Conservation (phyloP, 2,113 vertebrate genomes). For the Eptesicus fuscus region DNA sequence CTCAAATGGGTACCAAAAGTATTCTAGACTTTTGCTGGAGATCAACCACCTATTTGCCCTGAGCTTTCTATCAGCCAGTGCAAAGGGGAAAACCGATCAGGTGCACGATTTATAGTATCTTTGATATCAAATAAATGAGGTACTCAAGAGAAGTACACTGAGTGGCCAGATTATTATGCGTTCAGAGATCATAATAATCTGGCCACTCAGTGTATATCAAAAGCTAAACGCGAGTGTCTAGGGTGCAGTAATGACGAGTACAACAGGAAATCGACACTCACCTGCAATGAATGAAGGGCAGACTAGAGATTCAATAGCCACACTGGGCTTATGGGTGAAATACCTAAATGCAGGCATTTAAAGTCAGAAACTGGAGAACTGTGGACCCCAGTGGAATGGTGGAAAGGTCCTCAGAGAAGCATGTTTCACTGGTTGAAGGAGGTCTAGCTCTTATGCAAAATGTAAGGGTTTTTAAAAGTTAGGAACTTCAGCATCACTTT, state of each 20-base stretch:
- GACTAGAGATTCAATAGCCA: neutral
- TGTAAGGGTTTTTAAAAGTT: neutral
- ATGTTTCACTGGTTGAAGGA: neutral
- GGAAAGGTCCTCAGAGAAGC: neutral
- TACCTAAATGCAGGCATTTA: neutral
- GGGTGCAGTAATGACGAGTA: neutral
- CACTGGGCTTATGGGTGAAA: fast-evolving
- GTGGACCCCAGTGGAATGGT: fast-evolving
- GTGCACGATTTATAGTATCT: too few relatives aligned
- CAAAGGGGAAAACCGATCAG: too few relatives aligned
- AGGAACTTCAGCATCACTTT: neutral
- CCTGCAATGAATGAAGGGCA: neutral
- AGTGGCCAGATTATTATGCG: too few relatives aligned
- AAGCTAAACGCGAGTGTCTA: neutral
- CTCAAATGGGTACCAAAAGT: too few relatives aligned
- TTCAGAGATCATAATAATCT: too few relatives aligned
- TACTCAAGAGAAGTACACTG: too few relatives aligned
- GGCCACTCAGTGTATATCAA: neutral
- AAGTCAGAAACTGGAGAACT: neutral
- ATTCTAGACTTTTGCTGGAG: too few relatives aligned
- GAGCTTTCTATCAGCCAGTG: too few relatives aligned
- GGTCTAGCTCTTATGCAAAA: neutral
- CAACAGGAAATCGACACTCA: neutral
- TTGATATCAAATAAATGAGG: too few relatives aligned
- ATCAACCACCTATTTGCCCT: too few relatives aligned